Percentiles rank a stretch among this genome's conserved stretches.
Conservation (phyloP, 2,888 invertebrate genomes). For the Bursaphelenchus okinawaensis region DNA sequence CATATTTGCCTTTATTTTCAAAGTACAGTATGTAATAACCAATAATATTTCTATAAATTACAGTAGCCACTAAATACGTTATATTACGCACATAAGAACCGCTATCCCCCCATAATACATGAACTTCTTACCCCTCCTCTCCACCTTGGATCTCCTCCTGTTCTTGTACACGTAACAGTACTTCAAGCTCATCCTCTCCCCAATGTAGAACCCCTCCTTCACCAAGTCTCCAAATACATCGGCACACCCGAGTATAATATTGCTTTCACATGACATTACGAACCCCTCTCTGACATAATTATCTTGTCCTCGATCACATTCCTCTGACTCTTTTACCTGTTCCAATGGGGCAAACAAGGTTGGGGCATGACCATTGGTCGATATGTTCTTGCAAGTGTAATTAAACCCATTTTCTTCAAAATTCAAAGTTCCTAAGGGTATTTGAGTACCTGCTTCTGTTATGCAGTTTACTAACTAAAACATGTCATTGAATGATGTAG, state of each 20-base stretch:
- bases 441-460: conserved; percentile 36
- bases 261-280: conserved; percentile 42
- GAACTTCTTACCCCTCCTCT: conserved; percentile 34
- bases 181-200: conserved; percentile 32
- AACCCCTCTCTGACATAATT: conserved; percentile 43
- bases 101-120: too few relatives aligned
- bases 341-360: conserved; percentile 11
- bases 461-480: conserved; percentile 48
- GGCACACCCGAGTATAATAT: conserved; percentile 37
- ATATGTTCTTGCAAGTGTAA: conserved; percentile 25
- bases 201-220: conserved; percentile 37
- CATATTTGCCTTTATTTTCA: too few relatives aligned
- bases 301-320: conserved; percentile 28
- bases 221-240: conserved; percentile 41
- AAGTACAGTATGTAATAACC: too few relatives aligned
- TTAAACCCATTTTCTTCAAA: conserved; percentile 33
- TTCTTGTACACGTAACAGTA: conserved; percentile 39
- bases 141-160: conserved; percentile 38
- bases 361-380: conserved; percentile 3
- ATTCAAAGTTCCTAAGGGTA: conserved; percentile 40
- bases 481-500: conserved; percentile 7
- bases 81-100: not conserved
- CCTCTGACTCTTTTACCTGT: conserved; percentile 9
- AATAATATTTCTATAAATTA: too few relatives aligned
- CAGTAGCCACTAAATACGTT: too few relatives aligned